Percentiles rank a stretch among this genome's conserved stretches.
Evolutionary conservation across 2,888 invertebrate genomes (phyloP).

Genomic region (Drosophila paracracens): DNA sequence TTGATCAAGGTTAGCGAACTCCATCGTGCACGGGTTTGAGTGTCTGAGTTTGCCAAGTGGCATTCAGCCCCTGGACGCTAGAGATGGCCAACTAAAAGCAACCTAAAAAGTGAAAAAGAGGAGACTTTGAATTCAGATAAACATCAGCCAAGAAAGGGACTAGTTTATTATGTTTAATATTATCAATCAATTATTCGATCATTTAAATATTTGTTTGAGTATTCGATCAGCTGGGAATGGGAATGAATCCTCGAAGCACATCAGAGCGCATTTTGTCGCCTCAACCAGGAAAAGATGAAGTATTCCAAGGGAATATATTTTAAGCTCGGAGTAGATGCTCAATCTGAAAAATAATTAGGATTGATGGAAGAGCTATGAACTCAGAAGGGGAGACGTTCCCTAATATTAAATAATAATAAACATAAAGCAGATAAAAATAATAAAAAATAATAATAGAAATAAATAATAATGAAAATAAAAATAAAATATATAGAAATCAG

Average conservation of each 20-base stretch:
- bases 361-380: not conserved
- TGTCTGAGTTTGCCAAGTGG: constrained; percentile 55
- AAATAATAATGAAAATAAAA: not conserved
- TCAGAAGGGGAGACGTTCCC: too few relatives aligned
- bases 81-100: constrained; percentile 61
- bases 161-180: too few relatives aligned
- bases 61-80: constrained; percentile 76
- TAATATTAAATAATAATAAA: too few relatives aligned
- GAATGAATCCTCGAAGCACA: too few relatives aligned
- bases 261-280: too few relatives aligned
- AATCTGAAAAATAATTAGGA: not conserved
- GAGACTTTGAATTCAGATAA: not conserved
- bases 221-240: not conserved
- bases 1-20: constrained; percentile 46
- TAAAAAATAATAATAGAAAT: not conserved
- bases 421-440: too few relatives aligned
- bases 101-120: constrained; percentile 30
- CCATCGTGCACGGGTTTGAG: constrained; percentile 80
- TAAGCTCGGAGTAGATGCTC: too few relatives aligned
- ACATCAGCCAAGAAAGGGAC: not conserved
- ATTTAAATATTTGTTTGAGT: not conserved
- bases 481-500: not conserved
- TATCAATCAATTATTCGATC: too few relatives aligned
- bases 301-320: too few relatives aligned
- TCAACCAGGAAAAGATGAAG: too few relatives aligned